These are phyloP conservation scores for Plagiodera versicolora DNA, from an alignment of 2,888 invertebrate genomes.

Conservation along the genomic window DNA sequence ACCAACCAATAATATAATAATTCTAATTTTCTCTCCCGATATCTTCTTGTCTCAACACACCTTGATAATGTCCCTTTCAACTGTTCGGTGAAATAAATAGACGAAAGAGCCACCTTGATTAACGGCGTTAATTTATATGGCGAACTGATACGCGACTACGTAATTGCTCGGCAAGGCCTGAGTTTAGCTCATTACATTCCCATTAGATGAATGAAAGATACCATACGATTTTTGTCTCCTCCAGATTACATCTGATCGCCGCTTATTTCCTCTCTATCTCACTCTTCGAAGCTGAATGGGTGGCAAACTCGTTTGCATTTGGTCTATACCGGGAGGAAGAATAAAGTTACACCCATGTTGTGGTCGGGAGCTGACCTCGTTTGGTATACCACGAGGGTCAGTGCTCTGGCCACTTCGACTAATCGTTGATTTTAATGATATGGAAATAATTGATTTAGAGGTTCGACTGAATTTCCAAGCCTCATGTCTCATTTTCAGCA, in stretches of 20 bases:
- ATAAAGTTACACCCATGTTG: too few species aligned
- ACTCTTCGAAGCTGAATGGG: neutral
- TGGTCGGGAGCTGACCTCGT: too few species aligned
- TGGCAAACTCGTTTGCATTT: too few species aligned
- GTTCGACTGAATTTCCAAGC: too few species aligned
- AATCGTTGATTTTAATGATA: too few species aligned
- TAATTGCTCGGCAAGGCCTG: neutral
- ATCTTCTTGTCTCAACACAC: neutral
- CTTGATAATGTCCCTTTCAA: neutral
- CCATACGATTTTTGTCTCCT: slow-evolving; percentile 13
- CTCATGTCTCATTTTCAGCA: too few species aligned
- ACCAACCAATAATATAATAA: neutral
- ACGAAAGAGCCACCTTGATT: slow-evolving; percentile 5
- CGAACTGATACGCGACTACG: slow-evolving; percentile 8
- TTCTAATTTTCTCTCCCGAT: neutral
- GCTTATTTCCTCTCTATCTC: neutral
- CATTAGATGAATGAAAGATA: slow-evolving; percentile 17
- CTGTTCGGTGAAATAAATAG: neutral
- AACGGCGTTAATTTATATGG: slow-evolving; percentile 18
- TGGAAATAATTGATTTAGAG: too few species aligned
- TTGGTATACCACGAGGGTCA: too few species aligned
- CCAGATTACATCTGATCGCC: slow-evolving; percentile 12
- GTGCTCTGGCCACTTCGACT: too few species aligned
- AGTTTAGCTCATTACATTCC: slow-evolving; percentile 17
- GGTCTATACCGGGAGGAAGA: too few species aligned